Evolutionary conservation across 2,888 invertebrate species (phyloP), one percentile per base, ranked within the genome.

Genomic region (Cheilosia grossa): DNA sequence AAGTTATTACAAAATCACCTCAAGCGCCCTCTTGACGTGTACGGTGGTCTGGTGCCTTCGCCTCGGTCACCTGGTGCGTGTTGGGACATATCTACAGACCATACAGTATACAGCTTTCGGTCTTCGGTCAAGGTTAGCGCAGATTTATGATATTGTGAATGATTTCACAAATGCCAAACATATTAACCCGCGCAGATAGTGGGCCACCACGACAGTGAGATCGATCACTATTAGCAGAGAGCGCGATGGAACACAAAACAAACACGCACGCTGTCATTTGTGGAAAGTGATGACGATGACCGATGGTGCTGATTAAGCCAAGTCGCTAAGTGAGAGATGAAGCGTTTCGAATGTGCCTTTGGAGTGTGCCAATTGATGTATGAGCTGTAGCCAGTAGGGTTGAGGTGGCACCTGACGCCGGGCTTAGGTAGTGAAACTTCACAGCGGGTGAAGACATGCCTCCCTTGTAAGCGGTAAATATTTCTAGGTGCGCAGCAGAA

Each of bases 21-120:
- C 53, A 81, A 85, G 85, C 85, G 81, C 61, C 75, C 81, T 81
- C 85, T 81, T 85, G 85, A 85, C 75, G 85, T 77, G 75, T 72
- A 74, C 17, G 78, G 49, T 63, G 64, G 70, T 56, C 49, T 15
- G 54, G 73, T 64, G 74, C 80, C 79, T 79, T 69, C 79, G 74
- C 82, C 79, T 40, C 37, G 13, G 37, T 37, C 37, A 37, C 13
- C 10, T 37, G 13, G 37, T 37, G 37, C 37, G 24, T 17, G 79
- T 69, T 79, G 72, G 1, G 78, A 78, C 82, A 78, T 61, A 2
- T 30, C 9, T 9, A 30, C 9, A 9, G 2, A 30, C 77, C 66
- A 59, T 49, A 42, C 53, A 37, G 42, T 30, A 33, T 54, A 63
- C 51, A 54, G 58, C 79, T 74, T 80, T 80, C 67, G 70, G 61